phyloP scores from a whole-genome alignment of 2,888 invertebrate genomes.

The Adineta ricciae region DNA sequence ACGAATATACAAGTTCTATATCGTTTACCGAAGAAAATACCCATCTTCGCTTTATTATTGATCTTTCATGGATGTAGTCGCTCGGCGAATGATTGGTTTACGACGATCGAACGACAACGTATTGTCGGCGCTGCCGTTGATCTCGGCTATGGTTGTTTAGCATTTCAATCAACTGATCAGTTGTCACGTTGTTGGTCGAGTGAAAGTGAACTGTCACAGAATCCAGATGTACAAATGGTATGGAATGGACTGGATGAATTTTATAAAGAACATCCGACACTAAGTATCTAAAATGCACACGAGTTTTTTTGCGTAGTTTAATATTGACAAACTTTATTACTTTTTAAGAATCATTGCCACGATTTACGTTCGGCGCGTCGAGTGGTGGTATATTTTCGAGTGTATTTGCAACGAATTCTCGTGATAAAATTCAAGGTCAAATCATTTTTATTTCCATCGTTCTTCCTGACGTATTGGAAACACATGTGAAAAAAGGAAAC shows the following conservation, averaged over 20 bases:
- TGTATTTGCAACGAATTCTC: neutral
- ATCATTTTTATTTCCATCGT: neutral
- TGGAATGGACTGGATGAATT: neutral
- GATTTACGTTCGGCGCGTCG: constrained; percentile 2
- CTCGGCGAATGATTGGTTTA: neutral
- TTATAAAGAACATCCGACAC: neutral
- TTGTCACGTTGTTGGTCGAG: neutral
- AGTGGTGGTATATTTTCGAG: neutral
- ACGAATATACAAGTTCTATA: neutral
- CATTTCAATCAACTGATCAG: neutral
- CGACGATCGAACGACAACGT: neutral
- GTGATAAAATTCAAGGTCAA: neutral
- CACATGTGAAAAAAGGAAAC: neutral
- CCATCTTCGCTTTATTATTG: neutral
- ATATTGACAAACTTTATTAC: neutral
- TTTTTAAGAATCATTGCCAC: neutral
- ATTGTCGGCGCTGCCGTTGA: neutral
- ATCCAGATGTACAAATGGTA: neutral
- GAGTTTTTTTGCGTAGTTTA: too few species aligned
- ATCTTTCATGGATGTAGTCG: constrained; percentile 17
- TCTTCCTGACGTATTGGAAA: neutral
- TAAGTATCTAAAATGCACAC: neutral
- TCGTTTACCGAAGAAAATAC: neutral
- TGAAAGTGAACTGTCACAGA: neutral
- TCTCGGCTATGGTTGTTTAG: constrained; percentile 22